phyloP scores from a whole-genome alignment of 2,113 vertebrate genomes.

The Macquaria ambigua region DNA sequence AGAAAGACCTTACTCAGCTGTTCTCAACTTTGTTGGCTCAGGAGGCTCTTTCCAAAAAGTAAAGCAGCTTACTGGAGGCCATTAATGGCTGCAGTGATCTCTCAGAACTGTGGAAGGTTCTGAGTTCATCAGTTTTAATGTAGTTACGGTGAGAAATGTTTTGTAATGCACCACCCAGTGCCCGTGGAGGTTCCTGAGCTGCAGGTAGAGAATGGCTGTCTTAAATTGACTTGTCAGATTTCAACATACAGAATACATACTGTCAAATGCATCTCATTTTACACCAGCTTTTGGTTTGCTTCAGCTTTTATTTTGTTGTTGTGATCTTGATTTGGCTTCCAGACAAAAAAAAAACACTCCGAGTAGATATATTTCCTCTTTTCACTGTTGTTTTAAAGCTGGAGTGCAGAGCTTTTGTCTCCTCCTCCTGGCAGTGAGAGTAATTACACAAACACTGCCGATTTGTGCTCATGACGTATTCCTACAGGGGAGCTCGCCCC shows the following conservation, averaged over 20 bases:
- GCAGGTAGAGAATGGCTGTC: conserved; percentile 59
- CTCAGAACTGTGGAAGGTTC: background rate
- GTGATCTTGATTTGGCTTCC: conserved; percentile 34
- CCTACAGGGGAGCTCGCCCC: no score
- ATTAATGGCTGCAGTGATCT: background rate
- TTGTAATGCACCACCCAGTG: background rate
- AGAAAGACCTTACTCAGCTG: conserved; percentile 58
- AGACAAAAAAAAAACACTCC: background rate
- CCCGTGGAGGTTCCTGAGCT: conserved; percentile 18
- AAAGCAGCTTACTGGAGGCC: background rate
- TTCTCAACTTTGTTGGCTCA: conserved; percentile 63
- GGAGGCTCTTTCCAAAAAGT: conserved; percentile 14
- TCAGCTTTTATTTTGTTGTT: conserved; percentile 51
- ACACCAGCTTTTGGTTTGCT: conserved; percentile 60
- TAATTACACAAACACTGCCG: no score
- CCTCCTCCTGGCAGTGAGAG: no score
- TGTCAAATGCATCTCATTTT: conserved; percentile 72
- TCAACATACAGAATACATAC: conserved; percentile 79
- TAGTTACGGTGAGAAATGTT: background rate
- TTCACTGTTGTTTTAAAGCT: background rate
- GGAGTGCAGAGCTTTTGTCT: no score
- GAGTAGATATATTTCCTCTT: background rate
- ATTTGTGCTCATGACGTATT: no score
- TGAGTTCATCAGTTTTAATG: background rate
- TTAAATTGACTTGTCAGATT: conserved; percentile 17